Conservation (phyloP, 2,797 vertebrate species). For the Xiphophorus birchmanni region DNA sequence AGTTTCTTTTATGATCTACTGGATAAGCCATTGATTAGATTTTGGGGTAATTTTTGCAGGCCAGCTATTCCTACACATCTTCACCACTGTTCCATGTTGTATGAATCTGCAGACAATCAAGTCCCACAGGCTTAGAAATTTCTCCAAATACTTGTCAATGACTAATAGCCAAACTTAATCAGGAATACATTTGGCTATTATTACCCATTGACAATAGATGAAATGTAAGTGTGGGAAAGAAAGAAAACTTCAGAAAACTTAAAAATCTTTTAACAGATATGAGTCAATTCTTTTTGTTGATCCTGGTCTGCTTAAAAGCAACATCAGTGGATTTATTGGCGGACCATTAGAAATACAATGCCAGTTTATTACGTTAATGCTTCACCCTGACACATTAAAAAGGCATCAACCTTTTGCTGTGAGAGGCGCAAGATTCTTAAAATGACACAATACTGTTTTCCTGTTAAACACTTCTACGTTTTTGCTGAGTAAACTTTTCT, state of each 20-base stretch:
- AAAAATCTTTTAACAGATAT: neutral
- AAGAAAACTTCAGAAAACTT: neutral
- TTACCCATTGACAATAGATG: neutral
- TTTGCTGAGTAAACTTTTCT: constrained; percentile 31
- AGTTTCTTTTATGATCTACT: neutral
- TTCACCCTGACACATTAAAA: neutral
- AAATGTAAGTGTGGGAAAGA: neutral
- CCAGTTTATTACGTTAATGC: neutral
- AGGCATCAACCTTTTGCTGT: constrained; percentile 6
- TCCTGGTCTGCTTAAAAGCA: neutral
- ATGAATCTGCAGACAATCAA: neutral
- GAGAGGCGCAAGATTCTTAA: constrained; percentile 4
- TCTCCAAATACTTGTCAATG: neutral
- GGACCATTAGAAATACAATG: neutral
- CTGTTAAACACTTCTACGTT: constrained; percentile 35
- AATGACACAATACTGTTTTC: constrained; percentile 28
- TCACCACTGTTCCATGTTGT: neutral
- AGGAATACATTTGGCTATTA: neutral
- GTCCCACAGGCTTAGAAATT: neutral
- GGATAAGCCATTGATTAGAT: neutral
- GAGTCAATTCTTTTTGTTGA: neutral
- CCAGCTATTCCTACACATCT: neutral
- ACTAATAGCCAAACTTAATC: neutral
- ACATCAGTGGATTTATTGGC: neutral
- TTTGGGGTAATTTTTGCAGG: neutral